These are phyloP conservation scores for Zaprionus gabonicus DNA, from an alignment of 1,140 invertebrate genomes.

Conservation along the genomic window DNA sequence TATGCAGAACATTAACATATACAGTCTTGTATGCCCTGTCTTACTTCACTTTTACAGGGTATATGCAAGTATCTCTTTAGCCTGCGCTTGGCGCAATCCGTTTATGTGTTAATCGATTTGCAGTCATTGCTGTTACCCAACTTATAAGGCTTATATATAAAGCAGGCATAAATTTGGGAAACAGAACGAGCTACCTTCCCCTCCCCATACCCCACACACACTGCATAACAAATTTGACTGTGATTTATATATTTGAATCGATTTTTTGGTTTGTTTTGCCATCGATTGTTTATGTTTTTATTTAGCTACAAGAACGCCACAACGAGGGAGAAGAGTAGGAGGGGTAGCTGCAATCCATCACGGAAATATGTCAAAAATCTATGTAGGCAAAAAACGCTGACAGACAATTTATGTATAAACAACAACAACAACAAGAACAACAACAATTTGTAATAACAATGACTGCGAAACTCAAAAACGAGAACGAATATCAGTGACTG, in stretches of 20 bases:
- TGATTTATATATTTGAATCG: constrained; percentile 73
- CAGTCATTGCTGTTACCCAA: constrained; percentile 19
- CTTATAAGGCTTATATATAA: constrained; percentile 43
- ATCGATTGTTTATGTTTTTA: constrained; percentile 13
- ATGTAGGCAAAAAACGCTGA: constrained; percentile 63
- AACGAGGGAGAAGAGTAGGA: neutral
- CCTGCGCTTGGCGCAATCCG: constrained; percentile 13
- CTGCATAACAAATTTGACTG: constrained; percentile 60
- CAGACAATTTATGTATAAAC: constrained; percentile 68
- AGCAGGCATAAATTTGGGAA: constrained; percentile 61
- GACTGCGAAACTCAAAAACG: constrained; percentile 2
- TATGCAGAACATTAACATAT: neutral
- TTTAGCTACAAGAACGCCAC: neutral
- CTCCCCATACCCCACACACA: neutral
- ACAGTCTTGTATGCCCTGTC: neutral
- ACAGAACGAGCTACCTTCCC: constrained; percentile 28
- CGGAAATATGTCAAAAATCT: constrained; percentile 72
- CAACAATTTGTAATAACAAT: constrained; percentile 1
- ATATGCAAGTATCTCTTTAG: neutral
- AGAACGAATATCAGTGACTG: constrained; percentile 13
- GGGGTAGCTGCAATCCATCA: constrained; percentile 69
- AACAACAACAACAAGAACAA: constrained; percentile 52
- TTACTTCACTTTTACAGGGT: neutral
- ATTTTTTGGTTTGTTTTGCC: constrained; percentile 23
- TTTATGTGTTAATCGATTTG: constrained; percentile 74